Base-by-base conservation (phyloP, 2,113 vertebrate genomes). In the Hemiprocne comata region DNA sequence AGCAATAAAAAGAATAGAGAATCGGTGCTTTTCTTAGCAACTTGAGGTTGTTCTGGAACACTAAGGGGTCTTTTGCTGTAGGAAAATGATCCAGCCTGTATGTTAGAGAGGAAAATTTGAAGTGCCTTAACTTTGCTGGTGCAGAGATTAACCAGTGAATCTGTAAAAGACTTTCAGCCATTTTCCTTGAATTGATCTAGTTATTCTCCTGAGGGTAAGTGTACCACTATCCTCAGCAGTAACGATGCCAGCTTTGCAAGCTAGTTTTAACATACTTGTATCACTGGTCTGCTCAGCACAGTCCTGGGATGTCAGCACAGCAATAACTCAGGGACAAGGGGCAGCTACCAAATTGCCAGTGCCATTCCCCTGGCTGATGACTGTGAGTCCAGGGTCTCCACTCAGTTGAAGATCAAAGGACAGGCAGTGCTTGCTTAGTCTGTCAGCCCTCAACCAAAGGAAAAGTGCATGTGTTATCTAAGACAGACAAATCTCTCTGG, bases 271-370 rank as follows among this genome's bases (percentile, higher is more conserved):
- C 8, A 26, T 5, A 12, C 16, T 51, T 13, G 23, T 28, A 2
- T 46, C 29, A 8, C 31, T 6, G 2, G 7, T 8, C 40, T 77
- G 54, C 55, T 33, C 53, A 24, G 2, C 12, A 3, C 1, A 1
- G 18, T 7, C 17, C n/a, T 1, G 1, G 40, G 51, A 18, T 57
- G 54, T n/a, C 51, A 46, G 67, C 71, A 36, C 14, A 40, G 51
- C 67, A 46, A 48, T 6, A 28, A 25, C 24, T 34, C 57, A 11
- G 64, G 29, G 57, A 17, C 1, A 1, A 61, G 69, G 16, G 54
- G 33, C 60, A 48, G n/a, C 34, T 48, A 36, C 36, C 74, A n/a
- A 8, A 18, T 12, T 65, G 20, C 51, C 55, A 20, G 13, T 7
- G 33, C 28, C 46, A 6, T 23, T 78, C 58, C 85, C n/a, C n/a